Conservation (phyloP, 30 jellyfish, hydroid and myxozoan species). For the Clytia hemisphaerica region DNA sequence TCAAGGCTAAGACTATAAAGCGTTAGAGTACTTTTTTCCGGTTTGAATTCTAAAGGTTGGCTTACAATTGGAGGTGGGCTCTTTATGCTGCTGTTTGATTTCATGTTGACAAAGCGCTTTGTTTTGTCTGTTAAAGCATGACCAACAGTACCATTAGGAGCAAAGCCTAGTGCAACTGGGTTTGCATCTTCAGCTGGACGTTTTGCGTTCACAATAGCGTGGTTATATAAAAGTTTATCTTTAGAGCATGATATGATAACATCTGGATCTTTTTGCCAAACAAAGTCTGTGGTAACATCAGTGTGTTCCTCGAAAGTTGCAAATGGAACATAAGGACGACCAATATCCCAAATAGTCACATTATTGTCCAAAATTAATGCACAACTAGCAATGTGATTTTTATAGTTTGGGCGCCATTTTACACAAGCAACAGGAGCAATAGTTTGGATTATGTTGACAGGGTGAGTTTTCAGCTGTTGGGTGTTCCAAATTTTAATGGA, state of each 20-base stretch:
- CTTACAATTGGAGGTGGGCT: not conserved
- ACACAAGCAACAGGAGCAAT: slow-evolving; percentile 92
- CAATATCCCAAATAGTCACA: slow-evolving; percentile 88
- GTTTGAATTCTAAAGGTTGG: slow-evolving; percentile 46
- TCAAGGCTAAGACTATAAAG: slow-evolving; percentile 18
- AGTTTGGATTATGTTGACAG: slow-evolving; percentile 67
- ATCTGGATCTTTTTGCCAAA: slow-evolving; percentile 94
- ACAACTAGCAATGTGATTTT: slow-evolving; percentile 88
- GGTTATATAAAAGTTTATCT: slow-evolving; percentile 65
- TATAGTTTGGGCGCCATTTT: slow-evolving; percentile 90
- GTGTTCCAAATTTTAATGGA: slow-evolving; percentile 84
- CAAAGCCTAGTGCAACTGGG: slow-evolving; percentile 86
- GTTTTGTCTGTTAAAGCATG: slow-evolving; percentile 52
- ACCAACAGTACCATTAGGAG: slow-evolving; percentile 79
- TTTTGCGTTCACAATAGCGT: slow-evolving; percentile 71
- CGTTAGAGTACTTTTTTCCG: slow-evolving; percentile 62
- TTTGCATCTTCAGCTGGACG: slow-evolving; percentile 97
- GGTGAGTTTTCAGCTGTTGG: slow-evolving; percentile 49
- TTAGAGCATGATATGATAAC: slow-evolving; percentile 71
- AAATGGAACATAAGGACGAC: slow-evolving; percentile 92
- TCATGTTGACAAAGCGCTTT: slow-evolving; percentile 26
- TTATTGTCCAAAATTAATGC: slow-evolving; percentile 82
- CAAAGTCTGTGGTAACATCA: slow-evolving; percentile 76
- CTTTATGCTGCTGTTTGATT: not conserved
- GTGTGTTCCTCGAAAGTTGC: slow-evolving; percentile 85